Evolutionary conservation across 2,888 invertebrate genomes (phyloP).

Genomic region (Acleris literana): DNA sequence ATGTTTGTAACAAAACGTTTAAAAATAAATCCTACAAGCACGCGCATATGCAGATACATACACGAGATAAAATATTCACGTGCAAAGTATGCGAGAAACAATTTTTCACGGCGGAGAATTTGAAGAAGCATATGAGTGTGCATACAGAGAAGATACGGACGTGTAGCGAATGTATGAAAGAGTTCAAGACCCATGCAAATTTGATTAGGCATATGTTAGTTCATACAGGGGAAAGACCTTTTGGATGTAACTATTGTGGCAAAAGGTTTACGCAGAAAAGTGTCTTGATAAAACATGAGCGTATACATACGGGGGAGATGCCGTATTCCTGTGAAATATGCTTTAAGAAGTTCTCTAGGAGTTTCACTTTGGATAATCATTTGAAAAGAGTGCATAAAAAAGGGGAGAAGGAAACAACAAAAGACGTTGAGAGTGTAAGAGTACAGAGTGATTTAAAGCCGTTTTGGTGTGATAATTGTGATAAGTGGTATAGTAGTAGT

Average conservation of each 20-base stretch:
- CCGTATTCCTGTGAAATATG: slow-evolving; percentile 18
- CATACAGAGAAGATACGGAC: background rate
- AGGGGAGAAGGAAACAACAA: background rate
- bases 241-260: background rate
- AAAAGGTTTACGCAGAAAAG: slow-evolving; percentile 15
- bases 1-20: background rate
- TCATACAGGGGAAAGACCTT: slow-evolving; percentile 8
- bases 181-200: slow-evolving; percentile 5
- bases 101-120: background rate
- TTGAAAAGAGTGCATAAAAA: slow-evolving; percentile 22
- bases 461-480: slow-evolving; percentile 28
- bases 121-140: background rate
- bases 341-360: slow-evolving; percentile 29
- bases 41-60: slow-evolving; percentile 12
- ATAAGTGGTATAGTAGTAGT: slow-evolving; percentile 19
- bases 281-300: background rate
- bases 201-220: slow-evolving; percentile 9
- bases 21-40: slow-evolving; percentile 14
- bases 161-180: slow-evolving; percentile 1
- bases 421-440: background rate
- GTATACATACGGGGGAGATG: slow-evolving; percentile 5
- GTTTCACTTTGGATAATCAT: slow-evolving; percentile 31
- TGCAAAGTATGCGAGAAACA: background rate
- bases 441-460: slow-evolving; percentile 12
- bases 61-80: background rate